Percentiles rank a stretch among this genome's conserved stretches.
These are phyloP conservation scores for Triplophysa rosa DNA, from an alignment of 2,113 vertebrate species.

Conservation along the genomic window DNA sequence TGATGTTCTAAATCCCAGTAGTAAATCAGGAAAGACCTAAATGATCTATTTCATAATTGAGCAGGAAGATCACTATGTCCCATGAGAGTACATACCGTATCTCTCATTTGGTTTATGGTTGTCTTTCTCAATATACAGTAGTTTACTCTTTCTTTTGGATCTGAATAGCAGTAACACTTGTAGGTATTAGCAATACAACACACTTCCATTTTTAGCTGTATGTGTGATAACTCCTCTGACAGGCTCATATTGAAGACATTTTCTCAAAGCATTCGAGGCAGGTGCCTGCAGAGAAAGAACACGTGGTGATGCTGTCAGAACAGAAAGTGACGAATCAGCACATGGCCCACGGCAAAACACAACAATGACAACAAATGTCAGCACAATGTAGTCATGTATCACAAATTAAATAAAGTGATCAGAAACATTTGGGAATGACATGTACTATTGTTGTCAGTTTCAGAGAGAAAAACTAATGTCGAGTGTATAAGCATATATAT, in stretches of 20 bases:
- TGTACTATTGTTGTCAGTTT: no score
- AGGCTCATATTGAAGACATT: neutral
- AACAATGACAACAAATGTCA: constrained; percentile 1
- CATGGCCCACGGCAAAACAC: neutral
- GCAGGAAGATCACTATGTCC: neutral
- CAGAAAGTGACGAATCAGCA: neutral
- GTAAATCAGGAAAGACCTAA: constrained; percentile 2
- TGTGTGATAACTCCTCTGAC: neutral
- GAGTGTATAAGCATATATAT: no score
- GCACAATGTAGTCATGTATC: neutral
- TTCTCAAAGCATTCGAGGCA: neutral
- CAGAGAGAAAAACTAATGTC: no score
- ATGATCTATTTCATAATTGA: neutral
- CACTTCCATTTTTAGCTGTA: neutral
- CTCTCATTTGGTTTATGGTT: no score
- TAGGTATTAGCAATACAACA: neutral
- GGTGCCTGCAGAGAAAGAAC: constrained; percentile 4
- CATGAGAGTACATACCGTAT: no score
- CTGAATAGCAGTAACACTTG: no score
- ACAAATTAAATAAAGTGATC: no score
- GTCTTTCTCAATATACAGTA: no score
- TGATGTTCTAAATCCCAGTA: neutral
- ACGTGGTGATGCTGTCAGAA: constrained; percentile 12
- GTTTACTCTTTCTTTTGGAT: neutral
- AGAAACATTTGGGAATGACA: neutral